Evolutionary conservation across 2,888 invertebrate genomes (phyloP).

Genomic region (Tetanocera ferruginea): DNA sequence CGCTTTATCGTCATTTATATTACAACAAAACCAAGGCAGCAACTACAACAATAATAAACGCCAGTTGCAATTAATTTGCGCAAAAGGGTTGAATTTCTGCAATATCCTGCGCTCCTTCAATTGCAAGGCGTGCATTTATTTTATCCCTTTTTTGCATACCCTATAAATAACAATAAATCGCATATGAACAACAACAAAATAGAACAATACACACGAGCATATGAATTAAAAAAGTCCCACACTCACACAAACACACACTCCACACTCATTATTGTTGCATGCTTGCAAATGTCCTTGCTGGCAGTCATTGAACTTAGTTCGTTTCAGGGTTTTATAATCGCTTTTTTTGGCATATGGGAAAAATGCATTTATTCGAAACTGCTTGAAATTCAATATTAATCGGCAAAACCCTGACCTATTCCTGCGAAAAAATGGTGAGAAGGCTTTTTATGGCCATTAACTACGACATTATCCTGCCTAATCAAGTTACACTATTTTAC

Average conservation of each 20-base stretch:
- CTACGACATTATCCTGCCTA: background rate
- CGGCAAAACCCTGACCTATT: constrained; percentile 32
- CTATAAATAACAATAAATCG: background rate
- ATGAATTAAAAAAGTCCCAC: background rate
- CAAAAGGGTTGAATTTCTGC: constrained; percentile 21
- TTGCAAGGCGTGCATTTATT: constrained; percentile 24
- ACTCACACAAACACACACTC: background rate
- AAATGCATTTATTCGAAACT: constrained; percentile 2
- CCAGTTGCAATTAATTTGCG: constrained; percentile 34
- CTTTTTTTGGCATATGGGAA: constrained; percentile 17
- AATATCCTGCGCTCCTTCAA: constrained; percentile 29
- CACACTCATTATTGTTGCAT: background rate
- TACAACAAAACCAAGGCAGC: background rate
- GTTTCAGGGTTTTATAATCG: constrained; percentile 41
- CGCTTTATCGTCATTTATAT: background rate
- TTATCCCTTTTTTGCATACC: background rate
- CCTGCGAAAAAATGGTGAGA: constrained; percentile 29
- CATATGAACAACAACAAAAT: background rate
- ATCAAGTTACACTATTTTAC: background rate
- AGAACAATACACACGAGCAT: background rate
- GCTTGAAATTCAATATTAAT: constrained; percentile 38
- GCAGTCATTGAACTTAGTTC: constrained; percentile 54
- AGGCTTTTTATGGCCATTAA: constrained; percentile 23
- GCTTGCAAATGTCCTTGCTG: constrained; percentile 50
- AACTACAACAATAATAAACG: constrained; percentile 15